These are phyloP conservation scores for Dryococelus australis DNA, from an alignment of 2,888 invertebrate genomes.

Conservation along the genomic window DNA sequence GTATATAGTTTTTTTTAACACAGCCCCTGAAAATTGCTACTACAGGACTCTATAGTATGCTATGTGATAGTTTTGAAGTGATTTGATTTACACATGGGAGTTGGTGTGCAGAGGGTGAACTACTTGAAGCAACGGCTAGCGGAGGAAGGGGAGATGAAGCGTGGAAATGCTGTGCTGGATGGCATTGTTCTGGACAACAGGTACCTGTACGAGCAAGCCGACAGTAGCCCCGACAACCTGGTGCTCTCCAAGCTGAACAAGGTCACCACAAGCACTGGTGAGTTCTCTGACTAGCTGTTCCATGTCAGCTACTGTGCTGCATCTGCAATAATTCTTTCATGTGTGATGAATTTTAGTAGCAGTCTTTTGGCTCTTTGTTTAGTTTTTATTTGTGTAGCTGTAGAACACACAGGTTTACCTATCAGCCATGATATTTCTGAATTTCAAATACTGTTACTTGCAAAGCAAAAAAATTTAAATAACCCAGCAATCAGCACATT, in stretches of 20 bases:
- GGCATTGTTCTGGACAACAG: conserved; percentile 56
- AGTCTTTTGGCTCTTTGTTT: too few species aligned
- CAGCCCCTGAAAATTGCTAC: too few species aligned
- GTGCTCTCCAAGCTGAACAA: neutral
- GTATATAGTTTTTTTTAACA: too few species aligned
- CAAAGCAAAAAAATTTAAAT: too few species aligned
- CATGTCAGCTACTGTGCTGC: too few species aligned
- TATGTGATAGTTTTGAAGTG: neutral
- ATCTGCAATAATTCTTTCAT: too few species aligned
- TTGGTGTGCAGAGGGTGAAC: conserved; percentile 51
- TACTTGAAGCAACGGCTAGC: conserved; percentile 54
- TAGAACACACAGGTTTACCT: too few species aligned
- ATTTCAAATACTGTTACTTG: too few species aligned
- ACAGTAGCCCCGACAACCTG: neutral
- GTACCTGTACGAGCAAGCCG: conserved; percentile 62
- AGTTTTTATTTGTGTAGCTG: too few species aligned
- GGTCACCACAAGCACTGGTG: neutral
- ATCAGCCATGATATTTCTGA: too few species aligned
- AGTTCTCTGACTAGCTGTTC: neutral
- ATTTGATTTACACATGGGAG: neutral
- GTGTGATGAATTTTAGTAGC: too few species aligned
- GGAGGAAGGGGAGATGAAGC: conserved; percentile 47
- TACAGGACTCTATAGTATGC: neutral
- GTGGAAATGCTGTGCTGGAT: conserved; percentile 30
- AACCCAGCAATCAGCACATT: too few species aligned